Evolutionary conservation across 2,113 vertebrate species (phyloP).

Genomic region (Tragelaphus buxtoni): DNA sequence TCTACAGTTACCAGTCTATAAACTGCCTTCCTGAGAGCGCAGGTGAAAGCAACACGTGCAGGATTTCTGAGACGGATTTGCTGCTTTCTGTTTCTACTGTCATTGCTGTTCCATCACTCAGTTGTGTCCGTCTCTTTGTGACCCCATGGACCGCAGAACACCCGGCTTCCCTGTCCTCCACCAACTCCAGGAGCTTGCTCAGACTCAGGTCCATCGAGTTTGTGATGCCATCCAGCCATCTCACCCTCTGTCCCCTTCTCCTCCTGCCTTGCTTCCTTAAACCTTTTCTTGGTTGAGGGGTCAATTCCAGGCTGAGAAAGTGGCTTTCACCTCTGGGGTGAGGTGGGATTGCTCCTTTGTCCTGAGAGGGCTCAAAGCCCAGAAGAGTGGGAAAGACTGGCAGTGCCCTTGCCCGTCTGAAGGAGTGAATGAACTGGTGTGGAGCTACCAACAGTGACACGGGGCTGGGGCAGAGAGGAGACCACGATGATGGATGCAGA

Average conservation of each 20-base stretch:
- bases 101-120: rapidly evolving
- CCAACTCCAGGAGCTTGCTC: not conserved
- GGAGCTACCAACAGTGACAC: rapidly evolving
- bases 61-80: not conserved
- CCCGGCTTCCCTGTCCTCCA: not conserved
- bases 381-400: not conserved
- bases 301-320: not conserved
- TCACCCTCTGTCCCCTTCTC: not conserved
- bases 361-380: not conserved
- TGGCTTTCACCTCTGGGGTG: not conserved
- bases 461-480: not conserved
- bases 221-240: not conserved
- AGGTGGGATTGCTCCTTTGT: not conserved
- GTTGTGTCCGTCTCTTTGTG: rapidly evolving
- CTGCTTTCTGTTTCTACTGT: not conserved
- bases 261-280: not conserved
- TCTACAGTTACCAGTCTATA: not conserved
- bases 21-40: not conserved
- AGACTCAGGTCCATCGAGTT: not conserved
- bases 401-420: not conserved
- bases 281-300: not conserved
- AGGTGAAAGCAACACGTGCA: not conserved
- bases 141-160: rapidly evolving
- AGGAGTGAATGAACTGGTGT: not conserved
- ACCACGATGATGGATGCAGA: rapidly evolving